phyloP scores from a whole-genome alignment of 2,113 vertebrate species.

The Chrysemys picta region DNA sequence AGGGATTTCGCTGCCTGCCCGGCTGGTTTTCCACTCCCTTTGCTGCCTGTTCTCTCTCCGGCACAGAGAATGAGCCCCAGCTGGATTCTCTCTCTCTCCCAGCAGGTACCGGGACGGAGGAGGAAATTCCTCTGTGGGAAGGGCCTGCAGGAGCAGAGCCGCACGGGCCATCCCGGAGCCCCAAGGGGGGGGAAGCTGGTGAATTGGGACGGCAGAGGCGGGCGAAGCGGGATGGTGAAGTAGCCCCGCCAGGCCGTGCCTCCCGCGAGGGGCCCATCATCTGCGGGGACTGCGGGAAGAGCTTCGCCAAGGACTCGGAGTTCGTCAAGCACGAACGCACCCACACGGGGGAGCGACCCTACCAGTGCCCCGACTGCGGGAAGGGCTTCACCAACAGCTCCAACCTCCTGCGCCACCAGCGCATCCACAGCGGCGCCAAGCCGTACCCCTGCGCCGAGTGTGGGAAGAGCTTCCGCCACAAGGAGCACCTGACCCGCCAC shows the following conservation, averaged over 20 bases:
- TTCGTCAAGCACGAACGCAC: not conserved
- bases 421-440: not conserved
- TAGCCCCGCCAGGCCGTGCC: not conserved
- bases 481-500: not conserved
- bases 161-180: not conserved
- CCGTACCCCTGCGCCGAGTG: not conserved
- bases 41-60: not conserved
- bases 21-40: not conserved
- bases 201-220: not conserved
- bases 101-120: not conserved
- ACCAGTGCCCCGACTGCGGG: not conserved
- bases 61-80: too few species aligned
- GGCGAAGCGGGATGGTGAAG: not conserved
- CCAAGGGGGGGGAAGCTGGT: not conserved
- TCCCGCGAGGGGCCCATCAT: not conserved
- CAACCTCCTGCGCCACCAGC: not conserved
- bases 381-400: not conserved
- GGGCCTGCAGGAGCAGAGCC: not conserved
- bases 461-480: not conserved
- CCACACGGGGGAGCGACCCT: not conserved
- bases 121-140: not conserved
- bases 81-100: not conserved
- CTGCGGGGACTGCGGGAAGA: not conserved
- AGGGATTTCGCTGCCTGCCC: not conserved
- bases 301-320: not conserved